These are phyloP conservation scores for Troilus luridus DNA, from an alignment of 2,888 invertebrate genomes.

Conservation along the genomic window DNA sequence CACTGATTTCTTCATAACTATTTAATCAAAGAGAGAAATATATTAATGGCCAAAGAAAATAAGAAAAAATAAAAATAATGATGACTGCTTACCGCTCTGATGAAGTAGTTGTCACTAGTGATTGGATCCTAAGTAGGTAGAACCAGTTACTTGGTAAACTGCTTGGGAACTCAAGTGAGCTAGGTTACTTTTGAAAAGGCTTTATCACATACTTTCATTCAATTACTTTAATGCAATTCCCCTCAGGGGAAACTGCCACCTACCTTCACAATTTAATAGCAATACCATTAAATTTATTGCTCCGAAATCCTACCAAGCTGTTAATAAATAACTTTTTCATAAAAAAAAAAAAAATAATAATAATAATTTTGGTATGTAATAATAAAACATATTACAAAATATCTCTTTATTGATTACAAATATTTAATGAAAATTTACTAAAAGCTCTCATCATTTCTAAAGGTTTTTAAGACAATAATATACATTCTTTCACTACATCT, in stretches of 20 bases:
- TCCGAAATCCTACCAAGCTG: constrained; percentile 3
- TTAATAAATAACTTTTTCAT: constrained; percentile 40
- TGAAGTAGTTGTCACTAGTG: constrained; percentile 7
- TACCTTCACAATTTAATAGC: constrained; percentile 50
- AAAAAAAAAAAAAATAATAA: not conserved
- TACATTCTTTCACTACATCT: not conserved
- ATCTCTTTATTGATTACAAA: constrained; percentile 28
- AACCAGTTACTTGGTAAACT: constrained; percentile 45
- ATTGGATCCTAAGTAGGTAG: constrained; percentile 31
- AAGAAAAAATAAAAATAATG: not conserved
- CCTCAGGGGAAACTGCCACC: constrained; percentile 50
- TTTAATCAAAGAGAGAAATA: not conserved
- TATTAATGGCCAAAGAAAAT: not conserved
- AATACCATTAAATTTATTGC: constrained; percentile 49
- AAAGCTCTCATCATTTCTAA: not conserved
- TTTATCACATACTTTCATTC: constrained; percentile 55
- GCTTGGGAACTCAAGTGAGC: constrained; percentile 27
- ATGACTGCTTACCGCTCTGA: not conserved
- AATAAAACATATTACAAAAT: constrained; percentile 20
- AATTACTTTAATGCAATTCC: constrained; percentile 55
- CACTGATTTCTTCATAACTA: constrained; percentile 39
- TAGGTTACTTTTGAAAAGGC: constrained; percentile 48
- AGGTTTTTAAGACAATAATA: constrained; percentile 22
- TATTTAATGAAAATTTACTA: constrained; percentile 20
- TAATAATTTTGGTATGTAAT: not conserved